Conservation (phyloP, 2,888 invertebrate genomes). For the Thymelicus sylvestris region DNA sequence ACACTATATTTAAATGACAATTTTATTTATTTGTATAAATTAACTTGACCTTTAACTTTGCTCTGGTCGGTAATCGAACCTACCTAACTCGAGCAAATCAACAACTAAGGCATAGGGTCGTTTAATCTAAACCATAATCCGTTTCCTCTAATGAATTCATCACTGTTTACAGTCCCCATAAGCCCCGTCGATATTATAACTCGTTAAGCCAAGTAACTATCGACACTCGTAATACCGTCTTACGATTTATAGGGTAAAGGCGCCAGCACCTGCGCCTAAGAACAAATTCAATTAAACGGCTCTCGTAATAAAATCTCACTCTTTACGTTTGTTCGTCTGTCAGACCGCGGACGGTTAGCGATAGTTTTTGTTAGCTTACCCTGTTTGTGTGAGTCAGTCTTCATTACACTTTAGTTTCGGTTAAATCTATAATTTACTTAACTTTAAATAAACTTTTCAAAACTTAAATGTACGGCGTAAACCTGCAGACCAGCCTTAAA, state of each 20-base stretch:
- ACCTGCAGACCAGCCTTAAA: no score
- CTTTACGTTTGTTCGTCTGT: conserved; percentile 28
- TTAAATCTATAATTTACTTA: no score
- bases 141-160: conserved; percentile 12
- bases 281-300: conserved; percentile 33
- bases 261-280: conserved; percentile 32
- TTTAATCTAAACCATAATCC: background rate
- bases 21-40: no score
- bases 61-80: no score
- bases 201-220: conserved; percentile 21
- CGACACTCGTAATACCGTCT: conserved; percentile 17
- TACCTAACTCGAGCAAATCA: no score
- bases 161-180: conserved; percentile 3
- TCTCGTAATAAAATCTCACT: conserved; percentile 33
- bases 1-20: no score
- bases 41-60: no score
- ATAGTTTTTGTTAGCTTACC: background rate
- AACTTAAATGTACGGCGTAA: no score
- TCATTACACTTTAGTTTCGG: no score
- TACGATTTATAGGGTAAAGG: conserved; percentile 30
- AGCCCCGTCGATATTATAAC: conserved; percentile 14
- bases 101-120: no score
- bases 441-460: no score
- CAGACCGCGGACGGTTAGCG: background rate
- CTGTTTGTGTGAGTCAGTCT: no score